Percentiles rank a stretch among this genome's conserved stretches.
phyloP scores from a whole-genome alignment of 64 coral and sea anemone species.

The Acropora yongei region DNA sequence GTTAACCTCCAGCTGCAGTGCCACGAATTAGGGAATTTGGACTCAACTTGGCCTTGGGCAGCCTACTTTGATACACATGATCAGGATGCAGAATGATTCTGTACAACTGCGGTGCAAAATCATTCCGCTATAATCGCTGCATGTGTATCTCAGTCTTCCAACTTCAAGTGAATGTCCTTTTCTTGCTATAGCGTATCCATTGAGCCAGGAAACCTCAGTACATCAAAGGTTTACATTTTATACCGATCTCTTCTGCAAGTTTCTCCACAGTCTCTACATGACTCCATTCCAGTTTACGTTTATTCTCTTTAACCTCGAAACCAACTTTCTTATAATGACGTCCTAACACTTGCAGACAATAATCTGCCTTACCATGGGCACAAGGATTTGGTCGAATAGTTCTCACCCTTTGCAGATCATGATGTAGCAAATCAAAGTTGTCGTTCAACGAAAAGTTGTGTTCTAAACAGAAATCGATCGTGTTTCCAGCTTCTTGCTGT shows the following conservation, averaged over 20 bases:
- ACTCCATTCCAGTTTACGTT: not conserved
- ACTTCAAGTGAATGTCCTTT: no score
- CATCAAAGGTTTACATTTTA: slow-evolving; percentile 14
- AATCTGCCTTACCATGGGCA: not conserved
- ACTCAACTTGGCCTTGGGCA: no score
- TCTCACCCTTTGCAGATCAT: not conserved
- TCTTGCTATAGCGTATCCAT: no score
- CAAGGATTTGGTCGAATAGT: slow-evolving; percentile 7
- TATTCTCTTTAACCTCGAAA: not conserved
- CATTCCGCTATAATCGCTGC: no score
- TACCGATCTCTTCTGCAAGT: not conserved
- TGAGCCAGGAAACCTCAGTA: not conserved
- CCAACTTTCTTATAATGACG: slow-evolving; percentile 21
- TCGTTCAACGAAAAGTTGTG: not conserved
- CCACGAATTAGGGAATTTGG: no score
- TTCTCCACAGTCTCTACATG: not conserved
- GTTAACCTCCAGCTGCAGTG: no score
- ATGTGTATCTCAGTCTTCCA: no score
- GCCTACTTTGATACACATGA: no score
- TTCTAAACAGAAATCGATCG: not conserved
- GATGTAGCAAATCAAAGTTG: not conserved
- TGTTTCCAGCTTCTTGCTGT: not conserved
- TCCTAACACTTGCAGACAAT: slow-evolving; percentile 19
- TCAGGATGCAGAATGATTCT: no score
- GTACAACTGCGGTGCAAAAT: no score